Evolutionary conservation across 2,888 invertebrate genomes (phyloP), one percentile per base, ranked within the genome.

Genomic region (Cryptocheilus praepositus): DNA sequence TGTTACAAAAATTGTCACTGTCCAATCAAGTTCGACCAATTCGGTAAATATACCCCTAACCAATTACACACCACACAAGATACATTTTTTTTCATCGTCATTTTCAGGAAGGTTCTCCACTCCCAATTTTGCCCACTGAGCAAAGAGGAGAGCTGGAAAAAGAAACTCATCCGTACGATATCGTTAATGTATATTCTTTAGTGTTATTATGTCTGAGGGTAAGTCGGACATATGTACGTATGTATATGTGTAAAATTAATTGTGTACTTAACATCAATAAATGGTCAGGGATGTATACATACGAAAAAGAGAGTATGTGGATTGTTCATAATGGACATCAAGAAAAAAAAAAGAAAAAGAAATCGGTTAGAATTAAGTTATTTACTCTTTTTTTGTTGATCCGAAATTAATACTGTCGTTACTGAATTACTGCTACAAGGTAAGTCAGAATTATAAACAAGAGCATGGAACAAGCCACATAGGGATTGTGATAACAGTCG

Each of bases 91-190:
- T 70, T 71, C 61, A 70, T 71, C 74, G 71, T 79, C 60, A 67
- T 76, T 78, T 81, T 85, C 86, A 82, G 84, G 84, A 87, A 86
- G 85, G 81, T 87, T 87, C 87, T 86, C 88, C 88, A 89, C 88
- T 91, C 91, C 91, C 93, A 92, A 93, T 92, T 93, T 93, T 93
- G 93, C 93, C 92, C 92, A 91, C 90, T 91, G 92, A 93, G 94
- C 94, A 95, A 95, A 95, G 95, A 95, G 95, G 94, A 95, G 94
- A 94, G 93, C 94, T 94, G 94, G 93, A 92, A 93, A 91, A 92
- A 92, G 89, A 89, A 89, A 89, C 87, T 86, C 88, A 87, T 89
- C 86, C 87, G 83, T 86, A 86, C 85, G 85, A 84, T 80, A 81
- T 84, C 80, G 82, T 86, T 83, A 85, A 83, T 84, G 80, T 79